Base-by-base conservation (phyloP, 1,140 invertebrate genomes). In the Gonatopus flavifemur region DNA sequence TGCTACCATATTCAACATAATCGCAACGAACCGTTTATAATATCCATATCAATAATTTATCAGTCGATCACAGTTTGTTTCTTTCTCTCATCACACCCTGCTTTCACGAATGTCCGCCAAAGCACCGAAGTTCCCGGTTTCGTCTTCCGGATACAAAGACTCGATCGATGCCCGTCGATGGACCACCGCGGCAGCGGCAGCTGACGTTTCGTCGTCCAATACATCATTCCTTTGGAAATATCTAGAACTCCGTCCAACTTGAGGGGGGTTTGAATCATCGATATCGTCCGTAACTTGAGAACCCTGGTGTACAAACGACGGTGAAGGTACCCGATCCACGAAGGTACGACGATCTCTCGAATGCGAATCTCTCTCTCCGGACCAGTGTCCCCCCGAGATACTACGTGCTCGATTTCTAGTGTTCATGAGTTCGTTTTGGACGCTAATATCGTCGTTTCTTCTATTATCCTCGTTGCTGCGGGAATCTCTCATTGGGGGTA, bases 41-140 rank as follows among this genome's bases (percentile, higher is more conserved):
- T n/a, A 21, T 8, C 28, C 10, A 9, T 31, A 20, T 38, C 16
- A 16, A 36, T 36, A 36, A 16, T 36, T 18, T n/a, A n/a, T n/a
- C n/a, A n/a, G n/a, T n/a, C n/a, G n/a, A n/a, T n/a, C n/a, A n/a
- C n/a, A n/a, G n/a, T 7, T 16, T 21, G 13, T n/a, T n/a, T n/a
- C n/a, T n/a, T n/a, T n/a, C n/a, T n/a, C n/a, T n/a, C 15, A 51
- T 66, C 52, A 74, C 18, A 77, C 76, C 44, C 76, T 62, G 46
- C 75, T 77, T 32, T 77, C 75, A 0, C 74, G 67, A 48, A 77
- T 77, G 38, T 76, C 73, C 2, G 73, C 68, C 3, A 74, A 52
- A 18, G 65, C 57, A 16, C 65, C 59, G 35, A 72, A 73, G 50
- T 71, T 64, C 20, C 58, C 62, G n/a, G 62, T 50, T 1, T 73